These are phyloP conservation scores for Salvelinus alpinus DNA, from an alignment of 2,113 vertebrate genomes.

Conservation along the genomic window DNA sequence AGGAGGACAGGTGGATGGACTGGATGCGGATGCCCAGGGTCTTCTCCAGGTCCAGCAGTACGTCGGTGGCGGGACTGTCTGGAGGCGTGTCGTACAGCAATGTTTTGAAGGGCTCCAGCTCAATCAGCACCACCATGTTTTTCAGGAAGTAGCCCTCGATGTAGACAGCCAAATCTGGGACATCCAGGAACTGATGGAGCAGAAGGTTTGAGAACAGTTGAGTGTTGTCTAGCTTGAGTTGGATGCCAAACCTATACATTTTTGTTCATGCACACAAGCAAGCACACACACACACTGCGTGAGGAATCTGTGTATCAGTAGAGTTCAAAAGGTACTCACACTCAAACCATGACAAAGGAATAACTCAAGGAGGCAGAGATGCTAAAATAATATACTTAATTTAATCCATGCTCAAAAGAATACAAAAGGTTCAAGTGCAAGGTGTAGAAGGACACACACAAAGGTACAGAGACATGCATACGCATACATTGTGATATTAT, in stretches of 20 bases:
- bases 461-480: too few relatives aligned
- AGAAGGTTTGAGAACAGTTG: not conserved
- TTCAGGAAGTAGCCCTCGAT: slow-evolving; percentile 98
- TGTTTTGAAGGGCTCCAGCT: slow-evolving; percentile 95
- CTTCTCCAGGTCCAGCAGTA: slow-evolving; percentile 92
- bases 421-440: too few relatives aligned
- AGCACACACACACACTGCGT: too few relatives aligned
- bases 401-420: too few relatives aligned
- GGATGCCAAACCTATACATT: too few relatives aligned
- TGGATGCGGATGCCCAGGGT: slow-evolving; percentile 91
- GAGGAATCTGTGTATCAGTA: too few relatives aligned
- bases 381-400: too few relatives aligned
- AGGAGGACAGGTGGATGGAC: slow-evolving; percentile 97
- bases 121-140: slow-evolving; percentile 97
- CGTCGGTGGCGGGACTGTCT: slow-evolving; percentile 82
- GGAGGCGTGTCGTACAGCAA: slow-evolving; percentile 89
- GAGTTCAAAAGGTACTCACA: too few relatives aligned
- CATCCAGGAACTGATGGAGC: slow-evolving; percentile 84
- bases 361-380: too few relatives aligned
- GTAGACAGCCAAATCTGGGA: slow-evolving; percentile 88
- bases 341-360: too few relatives aligned
- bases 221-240: not conserved
- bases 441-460: too few relatives aligned
- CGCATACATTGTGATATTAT: too few relatives aligned
- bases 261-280: slow-evolving; percentile 23